These are phyloP conservation scores for Strigamia transsilvanica DNA, from an alignment of 2,888 invertebrate species.

Conservation along the genomic window DNA sequence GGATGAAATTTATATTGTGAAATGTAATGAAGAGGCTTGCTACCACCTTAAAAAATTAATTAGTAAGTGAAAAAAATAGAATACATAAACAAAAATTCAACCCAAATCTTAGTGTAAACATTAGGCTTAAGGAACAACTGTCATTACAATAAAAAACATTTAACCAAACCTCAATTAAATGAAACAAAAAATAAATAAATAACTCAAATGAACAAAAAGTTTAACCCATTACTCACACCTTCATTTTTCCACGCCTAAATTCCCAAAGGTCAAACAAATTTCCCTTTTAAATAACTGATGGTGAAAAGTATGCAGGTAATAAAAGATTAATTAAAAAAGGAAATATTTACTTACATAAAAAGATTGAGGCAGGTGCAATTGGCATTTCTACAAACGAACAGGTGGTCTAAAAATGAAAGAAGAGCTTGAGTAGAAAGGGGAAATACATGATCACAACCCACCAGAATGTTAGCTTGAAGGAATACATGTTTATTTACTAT, in stretches of 20 bases:
- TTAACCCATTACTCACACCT: too few species aligned
- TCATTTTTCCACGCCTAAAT: too few species aligned
- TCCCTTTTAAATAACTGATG: background rate
- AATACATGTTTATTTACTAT: background rate
- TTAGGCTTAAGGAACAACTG: background rate
- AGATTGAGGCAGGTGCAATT: background rate
- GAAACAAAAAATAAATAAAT: too few species aligned
- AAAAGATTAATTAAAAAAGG: background rate
- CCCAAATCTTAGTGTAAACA: background rate
- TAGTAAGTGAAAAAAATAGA: background rate
- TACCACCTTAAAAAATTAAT: background rate
- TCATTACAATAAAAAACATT: too few species aligned
- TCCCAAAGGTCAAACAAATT: too few species aligned
- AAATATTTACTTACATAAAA: background rate
- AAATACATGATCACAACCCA: background rate
- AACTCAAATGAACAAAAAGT: too few species aligned
- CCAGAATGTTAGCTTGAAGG: background rate
- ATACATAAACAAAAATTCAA: background rate
- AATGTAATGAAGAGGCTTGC: background rate
- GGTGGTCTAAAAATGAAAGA: background rate
- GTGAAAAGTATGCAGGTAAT: background rate
- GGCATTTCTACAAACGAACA: background rate
- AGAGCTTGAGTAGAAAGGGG: background rate
- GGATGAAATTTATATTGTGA: background rate
- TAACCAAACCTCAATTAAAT: too few species aligned